phyloP scores from a whole-genome alignment of 2,113 vertebrate genomes.

The Stictonetta naevosa region DNA sequence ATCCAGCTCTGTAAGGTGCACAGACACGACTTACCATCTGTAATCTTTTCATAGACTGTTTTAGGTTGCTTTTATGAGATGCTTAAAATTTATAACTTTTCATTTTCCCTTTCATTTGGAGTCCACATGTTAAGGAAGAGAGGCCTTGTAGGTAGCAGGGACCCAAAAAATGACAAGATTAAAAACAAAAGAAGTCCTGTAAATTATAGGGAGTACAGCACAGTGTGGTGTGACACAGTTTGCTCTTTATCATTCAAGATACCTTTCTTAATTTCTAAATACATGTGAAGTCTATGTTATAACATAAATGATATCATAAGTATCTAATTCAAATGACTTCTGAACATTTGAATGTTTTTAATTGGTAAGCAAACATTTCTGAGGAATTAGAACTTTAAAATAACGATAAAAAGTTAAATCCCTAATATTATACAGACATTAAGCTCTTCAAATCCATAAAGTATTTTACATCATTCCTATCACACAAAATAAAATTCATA shows the following conservation, averaged over 20 bases:
- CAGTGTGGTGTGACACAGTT: too few relatives aligned
- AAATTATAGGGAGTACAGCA: neutral
- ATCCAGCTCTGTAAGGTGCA: neutral
- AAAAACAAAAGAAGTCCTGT: neutral
- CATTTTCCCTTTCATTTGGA: conserved; percentile 21
- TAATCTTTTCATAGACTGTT: conserved; percentile 30
- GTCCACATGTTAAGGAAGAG: neutral
- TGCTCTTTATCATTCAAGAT: neutral
- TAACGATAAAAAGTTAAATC: neutral
- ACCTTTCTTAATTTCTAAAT: neutral
- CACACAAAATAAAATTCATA: neutral
- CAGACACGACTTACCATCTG: neutral
- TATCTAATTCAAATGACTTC: neutral
- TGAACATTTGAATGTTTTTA: neutral
- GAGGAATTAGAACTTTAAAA: neutral
- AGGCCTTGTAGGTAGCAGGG: neutral
- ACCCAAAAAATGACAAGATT: neutral
- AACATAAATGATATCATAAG: neutral
- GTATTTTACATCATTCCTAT: neutral
- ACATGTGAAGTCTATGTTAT: neutral
- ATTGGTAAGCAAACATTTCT: neutral
- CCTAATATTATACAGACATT: neutral
- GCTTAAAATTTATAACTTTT: conserved; percentile 37
- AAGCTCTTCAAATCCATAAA: neutral
- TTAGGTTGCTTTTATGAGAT: neutral